Conservation (phyloP, 2,797 vertebrate genomes). For the Notolabrus celidotus region DNA sequence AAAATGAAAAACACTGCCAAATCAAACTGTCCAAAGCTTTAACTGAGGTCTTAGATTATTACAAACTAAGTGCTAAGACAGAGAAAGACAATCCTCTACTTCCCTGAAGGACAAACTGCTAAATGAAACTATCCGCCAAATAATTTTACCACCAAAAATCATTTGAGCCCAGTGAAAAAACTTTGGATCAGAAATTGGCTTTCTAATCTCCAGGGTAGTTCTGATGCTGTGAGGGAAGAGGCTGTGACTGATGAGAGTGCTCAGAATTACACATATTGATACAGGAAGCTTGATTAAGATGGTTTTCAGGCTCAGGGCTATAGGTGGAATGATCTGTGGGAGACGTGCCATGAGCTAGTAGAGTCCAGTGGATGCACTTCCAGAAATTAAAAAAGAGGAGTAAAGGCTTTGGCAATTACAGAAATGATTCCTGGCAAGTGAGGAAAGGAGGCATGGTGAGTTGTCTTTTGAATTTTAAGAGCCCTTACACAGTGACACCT, state of each 20-base stretch:
- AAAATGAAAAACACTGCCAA: neutral
- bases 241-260: conserved; percentile 61
- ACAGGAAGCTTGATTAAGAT: conserved; percentile 63
- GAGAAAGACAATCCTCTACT: conserved; percentile 41
- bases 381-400: conserved; percentile 69
- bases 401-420: conserved; percentile 56
- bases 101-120: conserved; percentile 30
- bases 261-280: conserved; percentile 68
- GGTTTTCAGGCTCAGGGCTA: conserved; percentile 36
- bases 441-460: conserved; percentile 30
- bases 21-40: conserved; percentile 15
- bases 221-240: conserved; percentile 31
- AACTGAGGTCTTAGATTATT: conserved; percentile 8
- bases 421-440: conserved; percentile 69
- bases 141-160: conserved; percentile 59
- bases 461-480: conserved; percentile 59
- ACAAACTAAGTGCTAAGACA: conserved; percentile 4
- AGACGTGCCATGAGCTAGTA: conserved; percentile 43
- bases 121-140: conserved; percentile 52
- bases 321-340: conserved; percentile 45
- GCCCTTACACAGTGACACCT: conserved; percentile 37
- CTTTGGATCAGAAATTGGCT: conserved; percentile 54
- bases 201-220: conserved; percentile 49
- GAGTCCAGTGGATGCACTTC: conserved; percentile 69
- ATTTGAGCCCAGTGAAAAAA: conserved; percentile 28